Conservation (phyloP, 2,113 vertebrate species). For the Zosterops pallidus region DNA sequence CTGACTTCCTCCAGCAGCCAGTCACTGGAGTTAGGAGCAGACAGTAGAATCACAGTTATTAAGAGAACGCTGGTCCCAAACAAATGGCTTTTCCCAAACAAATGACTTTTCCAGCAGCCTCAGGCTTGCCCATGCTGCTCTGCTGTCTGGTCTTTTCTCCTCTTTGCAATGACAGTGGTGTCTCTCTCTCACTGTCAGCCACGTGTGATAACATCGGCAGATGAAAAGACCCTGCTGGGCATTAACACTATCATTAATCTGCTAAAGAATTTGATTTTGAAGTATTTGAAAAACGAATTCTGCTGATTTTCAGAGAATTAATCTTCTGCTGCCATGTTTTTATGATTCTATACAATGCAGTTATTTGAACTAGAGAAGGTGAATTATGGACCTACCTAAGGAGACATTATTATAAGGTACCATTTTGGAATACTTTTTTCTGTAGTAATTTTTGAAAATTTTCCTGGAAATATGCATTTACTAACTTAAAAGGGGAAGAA, state of each 20-base stretch:
- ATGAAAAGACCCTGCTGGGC: neutral
- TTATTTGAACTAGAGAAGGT: neutral
- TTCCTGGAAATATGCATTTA: neutral
- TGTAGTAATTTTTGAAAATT: neutral
- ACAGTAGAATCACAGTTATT: neutral
- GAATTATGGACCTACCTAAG: neutral
- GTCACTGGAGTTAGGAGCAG: accelerated
- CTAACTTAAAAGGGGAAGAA: neutral
- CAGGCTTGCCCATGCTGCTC: accelerated
- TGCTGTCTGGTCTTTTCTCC: neutral
- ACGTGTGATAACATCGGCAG: neutral
- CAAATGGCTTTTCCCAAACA: neutral
- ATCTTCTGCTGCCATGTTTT: neutral
- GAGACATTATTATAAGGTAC: neutral
- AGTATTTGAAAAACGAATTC: neutral
- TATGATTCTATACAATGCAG: neutral
- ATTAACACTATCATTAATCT: neutral
- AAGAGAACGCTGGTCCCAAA: neutral
- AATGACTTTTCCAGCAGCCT: neutral
- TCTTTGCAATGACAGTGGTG: neutral
- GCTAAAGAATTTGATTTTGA: neutral
- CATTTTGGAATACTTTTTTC: neutral
- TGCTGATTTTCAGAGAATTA: neutral
- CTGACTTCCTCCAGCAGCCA: neutral
- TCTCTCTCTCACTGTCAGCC: neutral